Conservation (phyloP, 2,888 invertebrate species). For the Diogma glabrata region DNA sequence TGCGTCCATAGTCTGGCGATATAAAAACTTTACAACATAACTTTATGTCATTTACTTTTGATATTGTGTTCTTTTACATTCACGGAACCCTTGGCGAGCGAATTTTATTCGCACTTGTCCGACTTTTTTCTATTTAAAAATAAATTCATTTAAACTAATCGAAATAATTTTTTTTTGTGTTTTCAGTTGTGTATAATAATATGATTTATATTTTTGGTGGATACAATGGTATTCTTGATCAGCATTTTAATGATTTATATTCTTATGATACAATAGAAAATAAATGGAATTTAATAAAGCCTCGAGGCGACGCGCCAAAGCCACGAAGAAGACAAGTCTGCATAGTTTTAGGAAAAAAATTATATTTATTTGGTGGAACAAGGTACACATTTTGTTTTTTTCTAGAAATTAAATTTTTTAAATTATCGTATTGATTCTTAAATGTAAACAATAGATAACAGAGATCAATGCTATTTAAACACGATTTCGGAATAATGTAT, state of each 20-base stretch:
- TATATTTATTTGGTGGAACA: slow-evolving; percentile 85
- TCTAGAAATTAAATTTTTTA: too few species aligned
- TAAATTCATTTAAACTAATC: too few species aligned
- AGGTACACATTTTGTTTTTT: slow-evolving; percentile 45
- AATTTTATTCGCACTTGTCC: neutral
- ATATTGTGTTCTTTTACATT: too few species aligned
- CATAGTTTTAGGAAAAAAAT: slow-evolving; percentile 55
- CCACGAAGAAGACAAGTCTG: slow-evolving; percentile 68
- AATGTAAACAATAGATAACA: too few species aligned
- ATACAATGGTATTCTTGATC: slow-evolving; percentile 61
- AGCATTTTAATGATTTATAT: slow-evolving; percentile 76
- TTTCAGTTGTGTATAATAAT: slow-evolving; percentile 64
- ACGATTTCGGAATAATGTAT: too few species aligned
- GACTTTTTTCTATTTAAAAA: slow-evolving; percentile 6
- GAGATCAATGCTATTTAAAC: too few species aligned
- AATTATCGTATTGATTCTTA: too few species aligned
- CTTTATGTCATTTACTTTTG: too few species aligned
- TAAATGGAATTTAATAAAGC: slow-evolving; percentile 48
- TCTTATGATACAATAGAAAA: slow-evolving; percentile 53
- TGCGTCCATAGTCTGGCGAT: too few species aligned
- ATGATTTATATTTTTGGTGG: slow-evolving; percentile 85
- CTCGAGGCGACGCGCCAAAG: slow-evolving; percentile 48
- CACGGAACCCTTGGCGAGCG: too few species aligned
- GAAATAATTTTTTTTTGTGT: slow-evolving; percentile 25
- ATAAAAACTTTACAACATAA: too few species aligned